Base-by-base conservation (phyloP, 2,888 invertebrate species). In the Slavum lentiscoides region DNA sequence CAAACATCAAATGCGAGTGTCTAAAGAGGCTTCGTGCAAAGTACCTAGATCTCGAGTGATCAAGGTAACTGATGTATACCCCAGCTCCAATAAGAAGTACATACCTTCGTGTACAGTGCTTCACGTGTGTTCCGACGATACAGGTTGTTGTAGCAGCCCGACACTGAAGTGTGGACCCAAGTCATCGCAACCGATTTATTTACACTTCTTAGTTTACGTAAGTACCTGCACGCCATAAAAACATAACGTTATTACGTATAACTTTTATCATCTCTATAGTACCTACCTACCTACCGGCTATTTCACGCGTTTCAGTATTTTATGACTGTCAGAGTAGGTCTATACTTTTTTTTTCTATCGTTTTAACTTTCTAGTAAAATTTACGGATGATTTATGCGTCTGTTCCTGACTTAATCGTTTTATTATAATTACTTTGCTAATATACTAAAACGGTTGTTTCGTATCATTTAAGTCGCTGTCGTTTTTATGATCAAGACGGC, bases 31-130 rank as follows among this genome's bases (percentile, higher is more conserved):
- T 64, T 88, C 89, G 83, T 94, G 94, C 85, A 88, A 89, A 70
- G 88, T 88, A 84, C 96, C 96, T 0, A 91, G 91, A 83, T 91
- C 92, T 17, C 90, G 92, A 84, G 91, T 95, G 85, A 89, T 95
- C 74, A 90, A 91, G 69, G 92, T 95, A 37, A 89, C 91, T 74
- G 91, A 92, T 75, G 88, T 91, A 43, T 92, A 92, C 83, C 92
- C 92, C 0, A 90, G 91, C 82, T 89, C 91, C 4, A 90, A 91
- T 83, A 93, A 92, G 84, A 89, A 90, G 30, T 96, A 94, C 88
- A 89, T 92, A 85, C 96, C 97, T 0, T 92, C 93, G 73, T 96
- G 95, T 86, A 95, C 95, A 21, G 90, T 93, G 74, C 88, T 97
- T 75, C 93, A 96, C 86, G 91, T 94, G 83, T 97, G 97, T 86